These are phyloP conservation scores for Zaprionus inermis DNA, from an alignment of 1,140 invertebrate species.

Conservation along the genomic window DNA sequence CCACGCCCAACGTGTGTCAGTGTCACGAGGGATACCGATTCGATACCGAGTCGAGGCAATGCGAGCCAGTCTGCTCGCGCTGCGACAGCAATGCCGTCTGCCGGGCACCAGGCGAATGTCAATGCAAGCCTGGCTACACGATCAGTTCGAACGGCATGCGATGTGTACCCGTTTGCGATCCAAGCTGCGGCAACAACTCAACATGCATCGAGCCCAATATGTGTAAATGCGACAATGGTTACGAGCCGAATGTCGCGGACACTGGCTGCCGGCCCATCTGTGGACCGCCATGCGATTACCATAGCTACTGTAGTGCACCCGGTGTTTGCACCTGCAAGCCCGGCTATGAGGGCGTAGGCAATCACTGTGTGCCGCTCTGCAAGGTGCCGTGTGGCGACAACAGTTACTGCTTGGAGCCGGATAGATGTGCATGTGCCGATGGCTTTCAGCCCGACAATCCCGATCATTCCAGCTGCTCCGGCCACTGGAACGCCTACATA, in stretches of 20 bases:
- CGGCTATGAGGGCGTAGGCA: constrained; percentile 84
- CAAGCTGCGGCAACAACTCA: not conserved
- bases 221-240: constrained; percentile 6
- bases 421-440: constrained; percentile 69
- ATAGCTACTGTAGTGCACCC: constrained; percentile 72
- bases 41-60: not conserved
- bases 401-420: constrained; percentile 51
- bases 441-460: constrained; percentile 65
- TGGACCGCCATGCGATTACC: constrained; percentile 12
- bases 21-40: constrained; percentile 7
- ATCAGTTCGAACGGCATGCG: not conserved
- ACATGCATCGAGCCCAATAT: not conserved
- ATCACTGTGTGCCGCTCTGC: constrained; percentile 16
- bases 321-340: constrained; percentile 86
- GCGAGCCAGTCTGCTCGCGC: constrained; percentile 12
- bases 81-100: constrained; percentile 9
- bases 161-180: constrained; percentile 5
- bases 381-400: constrained; percentile 37
- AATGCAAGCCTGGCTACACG: constrained; percentile 3
- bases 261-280: constrained; percentile 8
- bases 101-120: not conserved
- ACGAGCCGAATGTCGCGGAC: not conserved
- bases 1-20: constrained; percentile 72
- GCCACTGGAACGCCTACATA: not conserved
- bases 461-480: constrained; percentile 16